Evolutionary conservation across 1,140 invertebrate species (phyloP).

Genomic region (Drosophila sucinea): DNA sequence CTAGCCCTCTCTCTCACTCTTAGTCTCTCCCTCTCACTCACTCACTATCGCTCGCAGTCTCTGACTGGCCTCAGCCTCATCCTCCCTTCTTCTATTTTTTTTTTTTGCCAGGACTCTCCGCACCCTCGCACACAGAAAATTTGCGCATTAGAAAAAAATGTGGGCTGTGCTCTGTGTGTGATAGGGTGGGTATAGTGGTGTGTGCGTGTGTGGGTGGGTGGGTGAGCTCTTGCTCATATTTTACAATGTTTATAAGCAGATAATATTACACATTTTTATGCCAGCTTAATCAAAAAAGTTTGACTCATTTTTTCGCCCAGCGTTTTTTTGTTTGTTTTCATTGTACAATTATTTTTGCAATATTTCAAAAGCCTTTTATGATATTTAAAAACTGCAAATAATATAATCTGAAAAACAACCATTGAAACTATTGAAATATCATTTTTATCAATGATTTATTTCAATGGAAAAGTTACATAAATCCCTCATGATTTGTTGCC

Average conservation of each 20-base stretch:
- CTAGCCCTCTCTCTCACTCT: conserved; percentile 53
- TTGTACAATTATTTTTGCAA: not conserved
- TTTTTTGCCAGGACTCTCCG: conserved; percentile 17
- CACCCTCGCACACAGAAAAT: conserved; percentile 53
- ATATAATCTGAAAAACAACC: too few species aligned
- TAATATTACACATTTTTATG: conserved; percentile 9
- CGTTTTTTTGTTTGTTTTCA: not conserved
- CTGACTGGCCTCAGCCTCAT: conserved; percentile 24
- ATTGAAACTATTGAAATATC: too few species aligned
- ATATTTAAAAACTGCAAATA: not conserved
- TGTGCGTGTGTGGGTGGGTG: conserved; percentile 1
- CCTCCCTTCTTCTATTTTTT: not conserved
- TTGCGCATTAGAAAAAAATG: conserved; percentile 77
- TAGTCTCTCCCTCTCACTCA: conserved; percentile 1
- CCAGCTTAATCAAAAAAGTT: conserved; percentile 6
- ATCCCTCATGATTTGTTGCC: too few species aligned
- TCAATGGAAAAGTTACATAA: too few species aligned
- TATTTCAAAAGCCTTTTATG: not conserved
- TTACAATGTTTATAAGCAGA: conserved; percentile 10
- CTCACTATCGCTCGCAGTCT: conserved; percentile 1
- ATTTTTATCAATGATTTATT: too few species aligned
- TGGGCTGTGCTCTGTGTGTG: conserved; percentile 42
- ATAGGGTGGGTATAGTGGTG: conserved; percentile 16
- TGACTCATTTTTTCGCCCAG: not conserved
- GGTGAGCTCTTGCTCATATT: not conserved